phyloP scores from a whole-genome alignment of 2,888 invertebrate species.

The Chrysolina haemoptera region DNA sequence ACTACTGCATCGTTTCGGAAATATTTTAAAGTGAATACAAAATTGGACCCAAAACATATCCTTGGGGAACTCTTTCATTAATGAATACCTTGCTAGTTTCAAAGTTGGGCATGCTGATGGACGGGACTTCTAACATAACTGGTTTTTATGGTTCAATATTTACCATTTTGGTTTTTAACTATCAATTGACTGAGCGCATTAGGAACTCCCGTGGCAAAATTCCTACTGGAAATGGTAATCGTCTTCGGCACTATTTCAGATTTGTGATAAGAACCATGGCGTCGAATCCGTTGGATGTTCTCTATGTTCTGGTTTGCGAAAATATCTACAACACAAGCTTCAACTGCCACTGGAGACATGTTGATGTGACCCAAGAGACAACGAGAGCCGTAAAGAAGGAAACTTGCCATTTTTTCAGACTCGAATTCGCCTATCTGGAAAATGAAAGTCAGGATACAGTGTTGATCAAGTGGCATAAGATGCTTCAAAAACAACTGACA shows the following conservation, averaged over 20 bases:
- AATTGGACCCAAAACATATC: no score
- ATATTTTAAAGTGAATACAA: no score
- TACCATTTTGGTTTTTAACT: constrained; percentile 65
- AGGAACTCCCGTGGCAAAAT: constrained; percentile 66
- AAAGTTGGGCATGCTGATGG: no score
- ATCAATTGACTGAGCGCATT: constrained; percentile 66
- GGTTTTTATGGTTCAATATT: background rate
- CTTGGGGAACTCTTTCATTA: no score
- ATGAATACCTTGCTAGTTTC: no score
- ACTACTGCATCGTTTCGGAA: no score
- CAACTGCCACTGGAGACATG: constrained; percentile 68
- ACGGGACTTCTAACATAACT: no score
- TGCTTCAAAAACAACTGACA: constrained; percentile 19
- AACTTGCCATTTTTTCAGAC: constrained; percentile 64
- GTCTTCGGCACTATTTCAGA: constrained; percentile 63
- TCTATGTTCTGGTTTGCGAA: constrained; percentile 66
- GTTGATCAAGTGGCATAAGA: background rate
- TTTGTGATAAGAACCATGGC: constrained; percentile 63
- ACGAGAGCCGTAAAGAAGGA: constrained; percentile 64
- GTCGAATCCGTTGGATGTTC: constrained; percentile 61
- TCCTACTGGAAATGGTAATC: constrained; percentile 61
- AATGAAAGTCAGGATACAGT: background rate
- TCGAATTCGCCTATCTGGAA: constrained; percentile 52
- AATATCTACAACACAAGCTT: constrained; percentile 66
- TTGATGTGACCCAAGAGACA: constrained; percentile 71